A percentile compares a stretch with the other conserved stretches of the same genome.
Conservation (phyloP, 1,140 invertebrate genomes). For the Brachionus sp. region DNA sequence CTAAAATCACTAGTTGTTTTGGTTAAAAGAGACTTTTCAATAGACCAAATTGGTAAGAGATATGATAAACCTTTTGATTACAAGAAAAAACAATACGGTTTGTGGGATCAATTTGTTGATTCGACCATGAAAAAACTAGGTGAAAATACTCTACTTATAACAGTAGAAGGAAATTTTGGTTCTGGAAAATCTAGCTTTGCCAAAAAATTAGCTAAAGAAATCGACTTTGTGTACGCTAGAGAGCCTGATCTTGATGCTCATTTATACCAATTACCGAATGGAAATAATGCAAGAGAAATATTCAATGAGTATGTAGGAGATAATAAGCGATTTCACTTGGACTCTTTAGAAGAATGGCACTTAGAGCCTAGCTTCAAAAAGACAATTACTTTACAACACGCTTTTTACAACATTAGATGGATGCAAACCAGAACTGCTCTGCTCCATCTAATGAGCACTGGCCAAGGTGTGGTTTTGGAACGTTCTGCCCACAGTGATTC, state of each 20-base stretch:
- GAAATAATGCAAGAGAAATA: slow-evolving; percentile 13
- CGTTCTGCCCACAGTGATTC: slow-evolving; percentile 17
- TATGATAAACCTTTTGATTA: slow-evolving; percentile 45
- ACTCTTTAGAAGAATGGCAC: slow-evolving; percentile 44
- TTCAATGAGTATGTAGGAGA: slow-evolving; percentile 34
- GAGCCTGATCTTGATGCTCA: slow-evolving; percentile 34
- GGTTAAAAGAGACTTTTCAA: slow-evolving; percentile 40
- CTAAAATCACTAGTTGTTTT: background rate
- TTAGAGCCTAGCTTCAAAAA: slow-evolving; percentile 41
- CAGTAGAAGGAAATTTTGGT: slow-evolving; percentile 44
- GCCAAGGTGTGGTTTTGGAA: slow-evolving; percentile 40
- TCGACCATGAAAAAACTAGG: slow-evolving; percentile 22
- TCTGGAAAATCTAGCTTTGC: slow-evolving; percentile 35
- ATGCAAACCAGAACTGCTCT: slow-evolving; percentile 45
- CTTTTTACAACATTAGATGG: slow-evolving; percentile 45
- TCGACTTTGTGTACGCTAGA: slow-evolving; percentile 28
- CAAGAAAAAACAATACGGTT: slow-evolving; percentile 44
- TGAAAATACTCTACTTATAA: slow-evolving; percentile 39
- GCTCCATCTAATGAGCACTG: slow-evolving; percentile 40
- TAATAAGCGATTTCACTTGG: background rate
- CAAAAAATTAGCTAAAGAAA: slow-evolving; percentile 41
- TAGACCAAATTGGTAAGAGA: slow-evolving; percentile 36
- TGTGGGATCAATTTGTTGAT: slow-evolving; percentile 26
- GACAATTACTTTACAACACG: slow-evolving; percentile 38
- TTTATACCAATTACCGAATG: slow-evolving; percentile 37